A percentile compares a stretch with the other conserved stretches of the same genome.
phyloP scores from a whole-genome alignment of 1,140 invertebrate genomes.

The Drosophila tropicalis region DNA sequence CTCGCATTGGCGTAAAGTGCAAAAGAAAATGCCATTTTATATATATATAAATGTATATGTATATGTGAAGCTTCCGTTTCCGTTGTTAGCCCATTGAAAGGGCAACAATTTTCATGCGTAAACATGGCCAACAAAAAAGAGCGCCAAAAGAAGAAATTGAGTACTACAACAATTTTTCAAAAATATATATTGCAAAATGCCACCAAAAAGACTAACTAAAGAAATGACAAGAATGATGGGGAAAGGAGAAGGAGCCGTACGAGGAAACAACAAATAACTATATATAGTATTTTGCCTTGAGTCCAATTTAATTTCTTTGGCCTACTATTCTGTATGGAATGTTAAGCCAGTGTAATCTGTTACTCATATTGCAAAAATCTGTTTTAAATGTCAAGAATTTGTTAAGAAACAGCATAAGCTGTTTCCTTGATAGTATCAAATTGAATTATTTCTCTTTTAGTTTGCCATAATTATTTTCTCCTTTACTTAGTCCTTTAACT shows the following conservation, averaged over 20 bases:
- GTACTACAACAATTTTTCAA: slow-evolving; percentile 2
- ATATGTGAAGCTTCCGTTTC: slow-evolving; percentile 69
- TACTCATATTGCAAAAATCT: too few relatives aligned
- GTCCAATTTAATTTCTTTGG: not conserved
- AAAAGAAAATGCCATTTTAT: slow-evolving; percentile 55
- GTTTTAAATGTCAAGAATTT: too few relatives aligned
- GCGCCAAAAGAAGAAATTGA: not conserved
- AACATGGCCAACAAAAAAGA: slow-evolving; percentile 17
- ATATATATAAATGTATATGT: slow-evolving; percentile 42
- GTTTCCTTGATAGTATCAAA: too few relatives aligned
- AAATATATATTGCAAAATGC: slow-evolving; percentile 2
- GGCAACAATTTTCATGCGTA: slow-evolving; percentile 54
- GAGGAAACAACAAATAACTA: not conserved
- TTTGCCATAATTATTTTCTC: not conserved
- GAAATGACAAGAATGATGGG: not conserved
- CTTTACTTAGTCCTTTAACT: not conserved
- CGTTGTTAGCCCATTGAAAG: slow-evolving; percentile 58
- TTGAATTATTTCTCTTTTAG: too few relatives aligned
- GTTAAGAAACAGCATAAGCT: too few relatives aligned
- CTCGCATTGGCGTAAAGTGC: slow-evolving; percentile 28
- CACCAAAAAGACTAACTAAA: not conserved
- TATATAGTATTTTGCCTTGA: not conserved
- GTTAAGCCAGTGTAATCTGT: too few relatives aligned
- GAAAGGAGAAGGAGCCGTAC: too few relatives aligned
- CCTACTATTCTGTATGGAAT: too few relatives aligned